Evolutionary conservation across 2,888 invertebrate species (phyloP), one percentile per base, ranked within the genome.

Genomic region (Acanthosoma haemorrhoidale): DNA sequence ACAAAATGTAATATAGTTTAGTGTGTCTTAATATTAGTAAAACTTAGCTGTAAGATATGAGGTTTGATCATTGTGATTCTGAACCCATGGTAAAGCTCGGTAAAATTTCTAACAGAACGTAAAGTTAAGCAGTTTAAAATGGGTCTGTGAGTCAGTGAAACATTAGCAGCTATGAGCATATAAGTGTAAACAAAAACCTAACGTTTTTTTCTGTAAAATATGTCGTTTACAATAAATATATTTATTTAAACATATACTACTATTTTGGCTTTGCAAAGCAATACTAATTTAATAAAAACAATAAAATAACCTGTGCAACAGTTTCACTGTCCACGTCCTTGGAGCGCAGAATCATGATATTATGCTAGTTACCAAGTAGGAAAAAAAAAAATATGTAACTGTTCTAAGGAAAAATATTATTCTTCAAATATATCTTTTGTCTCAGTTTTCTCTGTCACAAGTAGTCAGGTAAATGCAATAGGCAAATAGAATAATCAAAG

Each of bases 21-120:
- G 51, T 25, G 18, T 64, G 29, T 64, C 15, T 36, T 36, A 29
- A 38, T 38, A 39, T 64, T 64, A 41, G 34, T 64, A 64, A 41
- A 64, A 41, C 39, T 39, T 64, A 64, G 64, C 15, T 38, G 15
- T 64, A 64, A 64, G 64, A 64, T 39, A 64, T 64, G 64, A 64
- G 64, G 64, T 64, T 39, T 64, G 64, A 64, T 39, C 64, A 41
- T 64, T 41, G 64, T 64, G 64, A 64, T 64, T 64, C 64, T 64
- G 64, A 64, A 64, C 64, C 39, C 64, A 64, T 64, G 64, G 64
- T 64, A 64, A 64, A 64, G 64, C 64, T 64, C 64, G 64, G 64
- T 39, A 41, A 64, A 64, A 64, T 64, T 64, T 64, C 64, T 64
- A 64, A 64, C 64, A 64, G 64, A 64, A 39, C 41, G 64, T 36